Evolutionary conservation across 2,113 vertebrate genomes (phyloP).

Genomic region (Poeciliopsis prolifica): DNA sequence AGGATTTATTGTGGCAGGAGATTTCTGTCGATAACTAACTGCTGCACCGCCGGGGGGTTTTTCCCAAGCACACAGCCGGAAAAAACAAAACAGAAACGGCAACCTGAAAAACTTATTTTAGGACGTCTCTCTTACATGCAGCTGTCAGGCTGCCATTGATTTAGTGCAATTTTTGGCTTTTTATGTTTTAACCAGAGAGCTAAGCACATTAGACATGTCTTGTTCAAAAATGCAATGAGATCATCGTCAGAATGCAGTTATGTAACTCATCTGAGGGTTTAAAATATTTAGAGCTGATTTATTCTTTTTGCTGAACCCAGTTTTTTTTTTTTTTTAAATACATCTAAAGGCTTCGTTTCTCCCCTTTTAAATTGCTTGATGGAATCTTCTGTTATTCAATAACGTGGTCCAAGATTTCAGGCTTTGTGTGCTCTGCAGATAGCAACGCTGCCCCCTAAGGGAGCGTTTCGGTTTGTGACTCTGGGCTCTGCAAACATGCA

Average conservation of each 20-base stretch:
- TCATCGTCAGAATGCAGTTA: not conserved
- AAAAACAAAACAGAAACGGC: not conserved
- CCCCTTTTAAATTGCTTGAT: not conserved
- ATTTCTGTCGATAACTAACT: not conserved
- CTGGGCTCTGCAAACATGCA: not conserved
- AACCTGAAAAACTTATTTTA: not conserved
- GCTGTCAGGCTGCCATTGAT: not conserved
- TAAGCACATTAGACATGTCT: not conserved
- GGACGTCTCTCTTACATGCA: not conserved
- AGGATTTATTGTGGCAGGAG: conserved; percentile 6
- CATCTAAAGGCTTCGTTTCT: not conserved
- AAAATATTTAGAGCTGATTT: not conserved
- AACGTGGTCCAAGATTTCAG: not conserved
- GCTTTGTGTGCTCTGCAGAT: not conserved
- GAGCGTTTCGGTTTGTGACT: not conserved
- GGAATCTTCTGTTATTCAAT: not conserved
- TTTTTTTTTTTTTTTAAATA: too few species aligned
- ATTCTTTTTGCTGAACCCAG: not conserved
- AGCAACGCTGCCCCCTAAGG: not conserved
- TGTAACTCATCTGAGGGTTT: not conserved
- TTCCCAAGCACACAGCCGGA: not conserved
- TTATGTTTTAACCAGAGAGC: too few species aligned
- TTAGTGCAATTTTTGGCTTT: not conserved
- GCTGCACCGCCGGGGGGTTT: not conserved
- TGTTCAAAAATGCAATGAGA: not conserved